A percentile compares a stretch with the other conserved stretches of the same genome.
phyloP scores from a whole-genome alignment of 35 echinoderm and acorn worm genomes.

The Amphiura filiformis region DNA sequence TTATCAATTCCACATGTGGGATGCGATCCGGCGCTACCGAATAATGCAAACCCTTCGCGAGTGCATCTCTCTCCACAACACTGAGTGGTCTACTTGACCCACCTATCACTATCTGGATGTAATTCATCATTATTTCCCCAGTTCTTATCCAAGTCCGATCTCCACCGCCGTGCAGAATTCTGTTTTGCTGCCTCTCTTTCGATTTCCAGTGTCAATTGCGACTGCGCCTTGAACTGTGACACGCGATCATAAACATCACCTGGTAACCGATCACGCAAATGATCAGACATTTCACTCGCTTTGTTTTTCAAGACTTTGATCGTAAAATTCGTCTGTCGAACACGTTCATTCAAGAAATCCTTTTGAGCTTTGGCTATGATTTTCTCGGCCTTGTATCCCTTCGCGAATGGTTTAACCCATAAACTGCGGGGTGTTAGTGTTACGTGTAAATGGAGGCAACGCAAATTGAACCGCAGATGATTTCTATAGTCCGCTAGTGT shows the following conservation, averaged over 20 bases:
- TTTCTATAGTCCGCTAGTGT: constrained; percentile 43
- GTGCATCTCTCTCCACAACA: too few species aligned
- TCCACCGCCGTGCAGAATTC: background rate
- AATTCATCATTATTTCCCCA: background rate
- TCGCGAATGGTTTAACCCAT: constrained; percentile 14
- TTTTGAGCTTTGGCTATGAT: constrained; percentile 12
- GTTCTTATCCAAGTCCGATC: background rate
- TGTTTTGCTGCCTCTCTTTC: background rate
- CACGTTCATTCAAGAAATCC: constrained; percentile 11
- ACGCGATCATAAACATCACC: background rate
- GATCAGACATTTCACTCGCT: background rate
- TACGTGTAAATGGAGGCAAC: constrained; percentile 5
- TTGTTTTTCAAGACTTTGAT: constrained; percentile 8
- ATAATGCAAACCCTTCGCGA: too few species aligned
- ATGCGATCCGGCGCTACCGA: too few species aligned
- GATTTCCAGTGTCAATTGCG: background rate
- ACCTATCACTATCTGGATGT: background rate
- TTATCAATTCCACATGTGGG: background rate
- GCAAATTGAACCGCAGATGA: constrained; percentile 27
- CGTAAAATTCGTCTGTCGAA: constrained; percentile 22
- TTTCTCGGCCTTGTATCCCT: background rate
- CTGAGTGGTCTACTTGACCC: background rate
- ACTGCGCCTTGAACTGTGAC: constrained; percentile 5
- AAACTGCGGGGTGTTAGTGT: constrained; percentile 9
- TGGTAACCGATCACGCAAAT: background rate